Percentiles rank a stretch among this genome's conserved stretches.
Conservation (phyloP, 2,888 invertebrate species). For the Ochropleura plecta region DNA sequence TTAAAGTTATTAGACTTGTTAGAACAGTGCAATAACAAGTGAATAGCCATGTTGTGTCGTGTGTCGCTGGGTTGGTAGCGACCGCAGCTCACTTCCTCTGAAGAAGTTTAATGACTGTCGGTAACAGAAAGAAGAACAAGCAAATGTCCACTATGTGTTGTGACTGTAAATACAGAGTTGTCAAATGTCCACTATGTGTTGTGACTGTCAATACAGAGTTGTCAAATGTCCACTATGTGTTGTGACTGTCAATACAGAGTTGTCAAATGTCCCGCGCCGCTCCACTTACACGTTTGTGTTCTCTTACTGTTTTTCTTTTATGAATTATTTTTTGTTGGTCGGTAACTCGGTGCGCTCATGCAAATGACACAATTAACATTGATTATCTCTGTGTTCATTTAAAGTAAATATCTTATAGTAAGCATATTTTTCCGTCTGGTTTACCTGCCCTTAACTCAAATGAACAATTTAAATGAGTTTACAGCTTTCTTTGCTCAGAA, state of each 20-base stretch:
- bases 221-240: not conserved
- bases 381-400: constrained; percentile 4
- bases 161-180: not conserved
- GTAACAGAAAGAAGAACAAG: not conserved
- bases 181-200: not conserved
- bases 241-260: not conserved
- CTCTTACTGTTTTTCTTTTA: constrained; percentile 28
- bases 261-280: not conserved
- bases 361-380: constrained; percentile 25
- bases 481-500: not conserved
- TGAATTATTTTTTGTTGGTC: constrained; percentile 27
- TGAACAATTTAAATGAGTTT: not conserved
- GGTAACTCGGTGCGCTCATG: constrained; percentile 15
- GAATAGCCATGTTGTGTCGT: not conserved
- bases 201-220: not conserved
- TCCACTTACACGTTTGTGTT: constrained; percentile 7
- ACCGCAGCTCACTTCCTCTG: not conserved
- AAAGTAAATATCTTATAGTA: not conserved
- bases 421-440: not conserved
- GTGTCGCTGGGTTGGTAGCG: not conserved
- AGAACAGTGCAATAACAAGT: not conserved
- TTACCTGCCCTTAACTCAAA: not conserved
- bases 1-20: constrained; percentile 6
- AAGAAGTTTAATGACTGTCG: not conserved
- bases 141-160: not conserved